Conservation (phyloP, 37 sponge, comb jelly and placozoan genomes). For the Spongia lamella region DNA sequence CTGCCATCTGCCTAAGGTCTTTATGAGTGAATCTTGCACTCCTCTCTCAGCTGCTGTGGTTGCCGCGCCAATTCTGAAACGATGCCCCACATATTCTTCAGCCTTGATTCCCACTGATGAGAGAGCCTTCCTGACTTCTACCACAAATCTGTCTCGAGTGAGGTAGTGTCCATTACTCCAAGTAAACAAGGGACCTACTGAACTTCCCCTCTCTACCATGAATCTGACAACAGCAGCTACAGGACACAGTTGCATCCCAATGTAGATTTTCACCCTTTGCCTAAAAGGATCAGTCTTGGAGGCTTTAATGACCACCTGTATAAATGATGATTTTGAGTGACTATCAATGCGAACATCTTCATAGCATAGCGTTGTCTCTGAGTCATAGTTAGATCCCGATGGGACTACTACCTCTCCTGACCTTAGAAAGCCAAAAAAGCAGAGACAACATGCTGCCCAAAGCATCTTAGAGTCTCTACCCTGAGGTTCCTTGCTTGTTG, state of each 20-base stretch:
- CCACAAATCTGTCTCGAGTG: conserved; percentile 9
- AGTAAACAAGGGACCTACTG: conserved; percentile 14
- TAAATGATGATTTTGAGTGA: neutral
- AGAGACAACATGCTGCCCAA: conserved; percentile 19
- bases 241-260: conserved; percentile 6
- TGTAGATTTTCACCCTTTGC: neutral
- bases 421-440: conserved; percentile 18
- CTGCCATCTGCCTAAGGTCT: conserved; percentile 31
- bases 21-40: conserved; percentile 29
- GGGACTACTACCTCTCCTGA: neutral
- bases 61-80: conserved; percentile 34
- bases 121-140: neutral
- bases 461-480: too few species aligned
- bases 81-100: conserved; percentile 14
- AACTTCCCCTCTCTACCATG: neutral
- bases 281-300: conserved; percentile 24
- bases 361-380: neutral
- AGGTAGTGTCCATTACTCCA: neutral
- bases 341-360: neutral
- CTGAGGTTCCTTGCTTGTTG: too few species aligned
- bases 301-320: conserved; percentile 1
- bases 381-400: neutral
- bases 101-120: neutral
- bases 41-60: conserved; percentile 22
- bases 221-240: conserved; percentile 9